Conservation (phyloP, 2,113 vertebrate species). For the Bufo bufo region DNA sequence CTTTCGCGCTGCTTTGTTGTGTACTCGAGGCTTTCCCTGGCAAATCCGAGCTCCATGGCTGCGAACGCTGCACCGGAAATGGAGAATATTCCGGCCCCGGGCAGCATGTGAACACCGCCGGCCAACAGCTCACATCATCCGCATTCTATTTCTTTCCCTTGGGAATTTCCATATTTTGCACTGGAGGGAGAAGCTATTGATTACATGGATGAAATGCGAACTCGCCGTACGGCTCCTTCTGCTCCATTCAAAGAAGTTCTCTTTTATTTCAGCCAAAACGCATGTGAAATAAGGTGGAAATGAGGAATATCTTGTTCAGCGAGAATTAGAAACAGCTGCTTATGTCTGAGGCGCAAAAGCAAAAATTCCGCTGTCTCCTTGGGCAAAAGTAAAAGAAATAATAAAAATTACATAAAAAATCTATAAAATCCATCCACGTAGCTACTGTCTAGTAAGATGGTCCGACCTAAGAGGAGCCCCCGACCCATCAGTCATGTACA, state of each 20-base stretch:
- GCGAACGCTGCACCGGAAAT: too few species aligned
- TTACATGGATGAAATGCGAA: background rate
- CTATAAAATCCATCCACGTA: background rate
- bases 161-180: background rate
- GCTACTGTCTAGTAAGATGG: background rate
- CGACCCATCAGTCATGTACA: background rate
- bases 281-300: constrained; percentile 16
- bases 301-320: background rate
- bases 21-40: background rate
- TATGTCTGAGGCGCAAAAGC: background rate
- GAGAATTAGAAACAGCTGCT: constrained; percentile 1
- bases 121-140: constrained; percentile 22
- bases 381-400: too few species aligned
- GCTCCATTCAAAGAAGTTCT: background rate
- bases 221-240: background rate
- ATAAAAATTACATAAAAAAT: too few species aligned
- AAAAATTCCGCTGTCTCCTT: background rate
- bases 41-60: background rate
- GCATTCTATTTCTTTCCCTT: constrained; percentile 7
- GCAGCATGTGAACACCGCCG: background rate
- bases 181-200: constrained; percentile 27
- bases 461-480: background rate
- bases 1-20: too few species aligned
- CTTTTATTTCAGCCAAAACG: constrained; percentile 28
- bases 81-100: too few species aligned